phyloP scores from a whole-genome alignment of 2,888 invertebrate genomes.

The Athalia cordata region DNA sequence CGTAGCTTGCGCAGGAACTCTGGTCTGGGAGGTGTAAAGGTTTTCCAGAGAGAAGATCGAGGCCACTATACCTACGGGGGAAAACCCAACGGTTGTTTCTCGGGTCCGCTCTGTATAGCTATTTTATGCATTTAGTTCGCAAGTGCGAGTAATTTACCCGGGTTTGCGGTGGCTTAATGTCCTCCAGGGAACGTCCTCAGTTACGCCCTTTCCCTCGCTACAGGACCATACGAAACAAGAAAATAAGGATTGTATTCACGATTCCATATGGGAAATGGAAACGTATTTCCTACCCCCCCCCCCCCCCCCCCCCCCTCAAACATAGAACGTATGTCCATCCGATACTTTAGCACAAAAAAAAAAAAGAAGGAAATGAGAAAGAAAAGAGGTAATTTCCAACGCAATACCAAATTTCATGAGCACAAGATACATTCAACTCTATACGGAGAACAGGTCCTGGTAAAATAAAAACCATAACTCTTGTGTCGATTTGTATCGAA shows the following conservation, averaged over 20 bases:
- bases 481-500: neutral
- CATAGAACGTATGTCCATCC: neutral
- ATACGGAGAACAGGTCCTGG: neutral
- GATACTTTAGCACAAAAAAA: neutral
- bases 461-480: conserved; percentile 24
- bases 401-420: too few relatives aligned
- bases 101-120: conserved; percentile 14
- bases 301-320: too few relatives aligned
- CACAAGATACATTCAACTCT: too few relatives aligned
- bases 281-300: neutral
- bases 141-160: conserved; percentile 46
- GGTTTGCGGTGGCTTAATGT: conserved; percentile 47
- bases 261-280: neutral
- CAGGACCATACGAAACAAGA: conserved; percentile 15
- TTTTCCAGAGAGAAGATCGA: conserved; percentile 16
- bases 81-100: neutral
- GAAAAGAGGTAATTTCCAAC: neutral
- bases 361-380: neutral
- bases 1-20: conserved; percentile 5
- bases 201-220: too few relatives aligned
- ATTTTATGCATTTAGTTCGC: conserved; percentile 46
- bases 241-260: conserved; percentile 14
- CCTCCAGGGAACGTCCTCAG: conserved; percentile 34
- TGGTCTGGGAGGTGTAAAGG: neutral
- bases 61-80: neutral